Evolutionary conservation across 2,888 invertebrate genomes (phyloP).

Genomic region (Catocala nupta): DNA sequence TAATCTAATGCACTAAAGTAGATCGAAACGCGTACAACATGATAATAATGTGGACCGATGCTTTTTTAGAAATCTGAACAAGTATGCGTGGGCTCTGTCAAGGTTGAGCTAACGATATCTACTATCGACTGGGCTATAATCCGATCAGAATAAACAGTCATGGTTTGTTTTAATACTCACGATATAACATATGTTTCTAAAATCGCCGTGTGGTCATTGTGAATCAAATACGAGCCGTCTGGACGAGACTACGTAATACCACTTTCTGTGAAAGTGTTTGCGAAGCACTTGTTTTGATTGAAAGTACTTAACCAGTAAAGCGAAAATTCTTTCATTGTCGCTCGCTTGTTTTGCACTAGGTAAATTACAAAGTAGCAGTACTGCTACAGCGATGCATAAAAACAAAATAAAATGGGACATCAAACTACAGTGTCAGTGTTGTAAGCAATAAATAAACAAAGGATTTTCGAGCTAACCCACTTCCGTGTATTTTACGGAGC

Average conservation of each 20-base stretch:
- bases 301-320: conserved; percentile 25
- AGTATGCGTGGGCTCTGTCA: conserved; percentile 55
- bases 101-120: conserved; percentile 45
- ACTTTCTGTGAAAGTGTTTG: conserved; percentile 45
- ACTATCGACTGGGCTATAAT: conserved; percentile 24
- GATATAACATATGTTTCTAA: conserved; percentile 17
- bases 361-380: conserved; percentile 30
- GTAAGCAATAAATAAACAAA: conserved; percentile 41
- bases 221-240: conserved; percentile 27
- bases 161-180: conserved; percentile 12
- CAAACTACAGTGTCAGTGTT: conserved; percentile 22
- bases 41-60: conserved; percentile 28
- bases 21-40: conserved; percentile 25
- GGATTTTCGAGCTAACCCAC: conserved; percentile 44
- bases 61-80: conserved; percentile 49
- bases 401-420: conserved; percentile 20
- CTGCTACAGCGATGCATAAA: conserved; percentile 12
- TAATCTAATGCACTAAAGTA: conserved; percentile 21
- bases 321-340: conserved; percentile 37
- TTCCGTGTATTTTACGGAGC: conserved; percentile 44
- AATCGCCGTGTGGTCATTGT: conserved; percentile 18
- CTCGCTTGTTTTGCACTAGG: conserved; percentile 22
- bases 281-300: conserved; percentile 38
- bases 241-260: conserved; percentile 29
- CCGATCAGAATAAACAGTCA: conserved; percentile 28